Evolutionary conservation across 2,113 vertebrate species (phyloP).

Genomic region (Bos indicus): DNA sequence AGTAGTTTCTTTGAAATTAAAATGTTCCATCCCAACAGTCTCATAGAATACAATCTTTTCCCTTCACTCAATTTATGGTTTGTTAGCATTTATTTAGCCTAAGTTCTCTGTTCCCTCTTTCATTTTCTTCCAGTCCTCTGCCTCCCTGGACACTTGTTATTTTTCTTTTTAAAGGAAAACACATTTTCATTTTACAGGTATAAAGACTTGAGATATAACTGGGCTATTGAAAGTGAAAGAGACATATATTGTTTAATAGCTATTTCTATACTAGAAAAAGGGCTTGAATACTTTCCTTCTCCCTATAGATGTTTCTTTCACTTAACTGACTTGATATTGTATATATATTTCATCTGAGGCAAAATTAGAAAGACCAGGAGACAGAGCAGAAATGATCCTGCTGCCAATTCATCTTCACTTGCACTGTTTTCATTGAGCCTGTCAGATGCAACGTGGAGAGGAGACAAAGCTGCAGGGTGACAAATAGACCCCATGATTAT

Average conservation of each 20-base stretch:
- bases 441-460: constrained; percentile 74
- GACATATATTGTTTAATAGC: constrained; percentile 71
- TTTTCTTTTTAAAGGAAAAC: constrained; percentile 49
- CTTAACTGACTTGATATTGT: constrained; percentile 77
- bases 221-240: constrained; percentile 67
- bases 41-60: neutral
- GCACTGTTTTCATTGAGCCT: constrained; percentile 78
- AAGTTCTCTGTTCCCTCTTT: neutral
- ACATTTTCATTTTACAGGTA: constrained; percentile 63
- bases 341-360: constrained; percentile 80
- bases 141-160: constrained; percentile 49
- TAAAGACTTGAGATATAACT: neutral
- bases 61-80: neutral
- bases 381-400: constrained; percentile 72
- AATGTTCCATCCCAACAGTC: neutral
- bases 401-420: constrained; percentile 83
- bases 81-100: constrained; percentile 43
- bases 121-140: neutral
- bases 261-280: constrained; percentile 40
- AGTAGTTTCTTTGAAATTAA: neutral
- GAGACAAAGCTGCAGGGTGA: constrained; percentile 77
- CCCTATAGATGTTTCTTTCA: constrained; percentile 71
- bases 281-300: neutral
- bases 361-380: constrained; percentile 77
- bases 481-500: constrained; percentile 83